Evolutionary conservation across 1,140 invertebrate species (phyloP), one percentile per base, ranked within the genome.

Genomic region (Pseudomyrmex flavicornis): DNA sequence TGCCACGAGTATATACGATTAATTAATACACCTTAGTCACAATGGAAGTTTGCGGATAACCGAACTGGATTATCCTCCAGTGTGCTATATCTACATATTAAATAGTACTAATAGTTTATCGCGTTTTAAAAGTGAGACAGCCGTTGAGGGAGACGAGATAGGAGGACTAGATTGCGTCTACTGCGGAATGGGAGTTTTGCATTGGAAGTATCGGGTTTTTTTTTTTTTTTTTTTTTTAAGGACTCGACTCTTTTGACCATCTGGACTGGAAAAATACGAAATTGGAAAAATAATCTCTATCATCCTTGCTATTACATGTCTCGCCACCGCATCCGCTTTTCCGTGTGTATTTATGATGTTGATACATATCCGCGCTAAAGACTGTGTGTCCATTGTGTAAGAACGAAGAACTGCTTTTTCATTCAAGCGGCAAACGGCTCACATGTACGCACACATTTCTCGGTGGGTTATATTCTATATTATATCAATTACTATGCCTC

Each of bases 221-320:
- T 52, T 13, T 13, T 52, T n/a, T 58, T 70, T 52, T 52, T 52
- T 52, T 52, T n/a, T 44, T 70, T 70, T 15, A 79, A 68, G 76
- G 84, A 88, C 83, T 87, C 66, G 87, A 62, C 83, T 70, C 15
- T 52, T 62, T 52, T 26, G 69, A 82, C 62, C 68, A 61, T 84
- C 68, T n/a, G 77, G 88, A 85, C 88, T 75, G 73, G 46, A 75
- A 75, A 75, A 75, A 75, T 75, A 75, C 59, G 87, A 89, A 88
- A 89, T 89, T 89, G 80, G 86, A 89, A 89, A 89, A 89, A 89
- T 89, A 89, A 89, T 79, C 74, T 88, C 83, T 89, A 89, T 83
- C 86, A 69, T 68, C 79, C 68, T 56, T 83, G 48, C 56, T 79
- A 84, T 44, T 58, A 63, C 48, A 35, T 26, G 22, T 73, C 44